Evolutionary conservation across 2,888 invertebrate genomes (phyloP).

Genomic region (Villa cingulata): DNA sequence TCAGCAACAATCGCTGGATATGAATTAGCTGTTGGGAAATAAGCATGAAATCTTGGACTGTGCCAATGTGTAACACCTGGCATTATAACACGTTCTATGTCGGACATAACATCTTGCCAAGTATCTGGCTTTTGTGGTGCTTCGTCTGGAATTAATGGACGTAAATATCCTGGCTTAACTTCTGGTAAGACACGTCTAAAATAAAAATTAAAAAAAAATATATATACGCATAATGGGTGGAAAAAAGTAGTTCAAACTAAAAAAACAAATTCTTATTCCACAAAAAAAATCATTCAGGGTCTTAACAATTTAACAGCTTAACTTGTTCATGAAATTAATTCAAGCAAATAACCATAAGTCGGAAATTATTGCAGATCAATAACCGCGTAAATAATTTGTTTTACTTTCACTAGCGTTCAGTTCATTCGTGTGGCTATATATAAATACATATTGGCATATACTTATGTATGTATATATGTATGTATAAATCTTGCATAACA

Average conservation of each 20-base stretch:
- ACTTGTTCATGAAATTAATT: no score
- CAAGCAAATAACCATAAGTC: no score
- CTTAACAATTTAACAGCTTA: no score
- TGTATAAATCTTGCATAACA: neutral
- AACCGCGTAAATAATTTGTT: neutral
- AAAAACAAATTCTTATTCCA: no score
- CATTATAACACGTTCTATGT: constrained; percentile 92
- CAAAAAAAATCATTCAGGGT: no score
- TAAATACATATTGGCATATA: no score
- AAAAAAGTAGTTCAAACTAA: neutral
- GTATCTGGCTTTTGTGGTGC: constrained; percentile 75
- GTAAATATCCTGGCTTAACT: constrained; percentile 87
- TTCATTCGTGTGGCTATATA: no score
- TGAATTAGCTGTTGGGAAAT: constrained; percentile 87
- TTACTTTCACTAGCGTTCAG: constrained; percentile 4
- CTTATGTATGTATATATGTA: no score
- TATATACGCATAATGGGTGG: no score
- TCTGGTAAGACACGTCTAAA: constrained; percentile 72
- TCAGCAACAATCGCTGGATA: constrained; percentile 91
- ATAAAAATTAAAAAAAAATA: neutral
- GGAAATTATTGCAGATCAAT: neutral
- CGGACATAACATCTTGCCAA: constrained; percentile 85
- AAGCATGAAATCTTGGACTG: constrained; percentile 89
- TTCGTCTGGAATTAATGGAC: constrained; percentile 67
- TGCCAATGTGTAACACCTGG: constrained; percentile 98